A percentile compares a stretch with the other conserved stretches of the same genome.
phyloP scores from a whole-genome alignment of 2,797 vertebrate genomes.

The Mus minutoides region DNA sequence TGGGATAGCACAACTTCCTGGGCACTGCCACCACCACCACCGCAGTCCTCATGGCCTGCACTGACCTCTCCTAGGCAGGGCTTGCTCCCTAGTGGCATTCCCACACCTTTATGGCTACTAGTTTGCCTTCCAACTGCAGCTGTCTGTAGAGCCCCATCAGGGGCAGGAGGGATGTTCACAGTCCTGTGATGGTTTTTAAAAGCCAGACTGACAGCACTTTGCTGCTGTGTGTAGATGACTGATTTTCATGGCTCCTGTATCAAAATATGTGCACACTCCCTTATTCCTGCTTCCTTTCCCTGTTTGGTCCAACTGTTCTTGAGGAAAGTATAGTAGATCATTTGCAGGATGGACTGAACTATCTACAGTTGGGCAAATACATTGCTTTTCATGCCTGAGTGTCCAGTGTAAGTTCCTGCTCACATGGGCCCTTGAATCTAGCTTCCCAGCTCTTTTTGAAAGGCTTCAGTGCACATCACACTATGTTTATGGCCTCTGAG shows the following conservation, averaged over 20 bases:
- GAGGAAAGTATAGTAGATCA: neutral
- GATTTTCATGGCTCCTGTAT: neutral
- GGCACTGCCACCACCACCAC: too few species aligned
- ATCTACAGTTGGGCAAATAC: accelerated
- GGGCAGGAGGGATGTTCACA: neutral
- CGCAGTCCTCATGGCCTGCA: too few species aligned
- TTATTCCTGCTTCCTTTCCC: neutral
- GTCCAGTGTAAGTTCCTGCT: neutral
- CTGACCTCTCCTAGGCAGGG: neutral
- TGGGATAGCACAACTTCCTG: too few species aligned
- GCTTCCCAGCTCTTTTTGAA: neutral
- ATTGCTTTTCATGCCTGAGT: neutral
- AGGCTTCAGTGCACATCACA: too few species aligned
- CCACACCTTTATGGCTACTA: neutral
- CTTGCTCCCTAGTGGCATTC: neutral
- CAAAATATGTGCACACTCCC: neutral
- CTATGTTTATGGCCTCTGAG: too few species aligned
- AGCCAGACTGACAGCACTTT: too few species aligned
- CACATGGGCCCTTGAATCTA: too few species aligned
- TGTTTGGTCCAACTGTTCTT: neutral
- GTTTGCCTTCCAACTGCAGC: neutral
- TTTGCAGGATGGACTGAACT: accelerated
- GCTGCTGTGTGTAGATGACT: accelerated
- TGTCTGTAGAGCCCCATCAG: neutral
- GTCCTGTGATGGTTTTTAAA: accelerated